Evolutionary conservation across 2,113 vertebrate genomes (phyloP).

Genomic region (Nesoenas mayeri): DNA sequence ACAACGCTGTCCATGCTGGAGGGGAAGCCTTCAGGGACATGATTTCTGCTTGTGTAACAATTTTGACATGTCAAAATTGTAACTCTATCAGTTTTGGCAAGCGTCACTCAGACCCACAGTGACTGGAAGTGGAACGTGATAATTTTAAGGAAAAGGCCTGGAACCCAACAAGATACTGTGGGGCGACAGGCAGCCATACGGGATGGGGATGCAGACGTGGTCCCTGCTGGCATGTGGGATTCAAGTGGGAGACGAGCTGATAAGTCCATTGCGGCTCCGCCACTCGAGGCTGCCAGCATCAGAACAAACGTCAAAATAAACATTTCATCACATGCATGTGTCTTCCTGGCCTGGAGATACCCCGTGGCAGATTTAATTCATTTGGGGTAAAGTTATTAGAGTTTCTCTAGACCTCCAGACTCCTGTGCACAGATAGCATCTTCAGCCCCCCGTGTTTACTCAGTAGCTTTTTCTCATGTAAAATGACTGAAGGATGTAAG

Average conservation of each 20-base stretch:
- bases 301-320: slow-evolving; percentile 32
- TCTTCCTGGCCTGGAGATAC: not conserved
- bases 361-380: not conserved
- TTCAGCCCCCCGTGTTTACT: not conserved
- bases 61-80: slow-evolving; percentile 34
- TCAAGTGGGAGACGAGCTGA: slow-evolving; percentile 38
- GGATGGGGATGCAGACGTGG: not conserved
- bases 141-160: slow-evolving; percentile 34
- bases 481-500: not conserved
- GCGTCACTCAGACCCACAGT: fast-evolving
- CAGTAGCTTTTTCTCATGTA: not conserved
- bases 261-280: not conserved
- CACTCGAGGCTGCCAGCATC: not conserved
- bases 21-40: not conserved
- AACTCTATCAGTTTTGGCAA: slow-evolving; percentile 16
- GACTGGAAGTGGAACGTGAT: slow-evolving; percentile 14
- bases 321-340: not conserved
- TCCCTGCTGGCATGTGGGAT: slow-evolving; percentile 22
- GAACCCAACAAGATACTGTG: not conserved
- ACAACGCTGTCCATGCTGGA: not conserved
- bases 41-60: not conserved
- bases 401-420: not conserved
- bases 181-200: not conserved
- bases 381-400: not conserved
- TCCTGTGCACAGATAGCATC: not conserved